These are phyloP conservation scores for Carcharodon carcharias DNA, from an alignment of 2,797 vertebrate genomes.

Conservation along the genomic window DNA sequence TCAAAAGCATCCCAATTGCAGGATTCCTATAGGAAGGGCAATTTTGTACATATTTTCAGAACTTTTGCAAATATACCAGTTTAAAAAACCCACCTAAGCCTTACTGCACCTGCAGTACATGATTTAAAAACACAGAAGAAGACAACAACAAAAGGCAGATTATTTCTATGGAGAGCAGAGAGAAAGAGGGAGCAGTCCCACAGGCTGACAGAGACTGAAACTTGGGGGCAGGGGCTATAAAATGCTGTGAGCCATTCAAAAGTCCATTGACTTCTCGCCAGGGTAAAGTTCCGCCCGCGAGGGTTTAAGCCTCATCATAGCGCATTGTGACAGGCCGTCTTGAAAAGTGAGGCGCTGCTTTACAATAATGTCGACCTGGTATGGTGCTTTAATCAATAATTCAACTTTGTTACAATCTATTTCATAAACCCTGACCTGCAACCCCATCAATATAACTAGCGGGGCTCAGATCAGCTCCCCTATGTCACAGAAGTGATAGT, in stretches of 20 bases:
- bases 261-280: no score
- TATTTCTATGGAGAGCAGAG: not conserved
- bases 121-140: not conserved
- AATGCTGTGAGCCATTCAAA: no score
- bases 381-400: not conserved
- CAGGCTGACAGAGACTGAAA: not conserved
- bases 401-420: not conserved
- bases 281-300: no score
- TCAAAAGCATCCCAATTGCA: not conserved
- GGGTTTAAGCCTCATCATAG: not conserved
- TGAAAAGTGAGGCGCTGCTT: not conserved
- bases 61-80: not conserved
- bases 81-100: not conserved
- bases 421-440: not conserved
- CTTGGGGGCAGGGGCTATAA: no score
- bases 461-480: not conserved
- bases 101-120: not conserved
- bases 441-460: not conserved
- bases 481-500: not conserved
- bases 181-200: not conserved
- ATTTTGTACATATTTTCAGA: not conserved
- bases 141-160: not conserved
- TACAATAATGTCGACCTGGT: not conserved
- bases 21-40: not conserved
- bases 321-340: not conserved